Evolutionary conservation across 37 sponge, comb jelly and placozoan genomes (phyloP).

Genomic region (Eunapius fragilis): DNA sequence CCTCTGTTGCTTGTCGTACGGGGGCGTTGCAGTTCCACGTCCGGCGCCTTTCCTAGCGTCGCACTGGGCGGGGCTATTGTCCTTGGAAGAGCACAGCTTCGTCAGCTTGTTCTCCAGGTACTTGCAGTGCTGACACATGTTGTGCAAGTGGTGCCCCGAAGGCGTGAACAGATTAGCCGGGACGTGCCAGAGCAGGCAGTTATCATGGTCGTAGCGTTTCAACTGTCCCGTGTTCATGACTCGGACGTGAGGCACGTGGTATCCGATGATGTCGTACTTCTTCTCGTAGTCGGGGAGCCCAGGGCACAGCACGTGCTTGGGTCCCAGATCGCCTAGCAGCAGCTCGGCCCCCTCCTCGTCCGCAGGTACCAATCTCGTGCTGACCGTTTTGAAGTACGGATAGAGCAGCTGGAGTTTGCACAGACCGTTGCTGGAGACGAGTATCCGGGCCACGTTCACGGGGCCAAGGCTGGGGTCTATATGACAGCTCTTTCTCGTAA

Average conservation of each 20-base stretch:
- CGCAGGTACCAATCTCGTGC: not conserved
- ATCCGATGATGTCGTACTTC: not conserved
- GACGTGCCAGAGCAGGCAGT: not conserved
- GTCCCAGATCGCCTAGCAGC: not conserved
- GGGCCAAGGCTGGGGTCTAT: not conserved
- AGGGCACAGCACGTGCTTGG: not conserved
- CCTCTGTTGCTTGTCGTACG: too few relatives aligned
- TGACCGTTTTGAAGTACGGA: not conserved
- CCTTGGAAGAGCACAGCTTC: not conserved
- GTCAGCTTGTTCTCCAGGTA: not conserved
- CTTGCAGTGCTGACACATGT: not conserved
- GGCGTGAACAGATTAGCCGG: not conserved
- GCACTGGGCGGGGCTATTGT: too few relatives aligned
- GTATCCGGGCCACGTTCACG: not conserved
- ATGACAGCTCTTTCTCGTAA: not conserved
- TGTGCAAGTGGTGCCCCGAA: not conserved
- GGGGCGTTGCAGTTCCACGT: too few relatives aligned
- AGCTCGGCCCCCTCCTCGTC: not conserved
- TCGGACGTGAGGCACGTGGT: not conserved
- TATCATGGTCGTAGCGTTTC: not conserved
- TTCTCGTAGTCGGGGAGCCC: not conserved
- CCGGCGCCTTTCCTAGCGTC: too few relatives aligned
- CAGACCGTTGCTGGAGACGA: slow-evolving; percentile 2
- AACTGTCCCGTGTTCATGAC: not conserved
- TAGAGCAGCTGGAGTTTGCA: not conserved